These are phyloP conservation scores for Casuarius casuarius DNA, from an alignment of 2,113 vertebrate species.

Conservation along the genomic window DNA sequence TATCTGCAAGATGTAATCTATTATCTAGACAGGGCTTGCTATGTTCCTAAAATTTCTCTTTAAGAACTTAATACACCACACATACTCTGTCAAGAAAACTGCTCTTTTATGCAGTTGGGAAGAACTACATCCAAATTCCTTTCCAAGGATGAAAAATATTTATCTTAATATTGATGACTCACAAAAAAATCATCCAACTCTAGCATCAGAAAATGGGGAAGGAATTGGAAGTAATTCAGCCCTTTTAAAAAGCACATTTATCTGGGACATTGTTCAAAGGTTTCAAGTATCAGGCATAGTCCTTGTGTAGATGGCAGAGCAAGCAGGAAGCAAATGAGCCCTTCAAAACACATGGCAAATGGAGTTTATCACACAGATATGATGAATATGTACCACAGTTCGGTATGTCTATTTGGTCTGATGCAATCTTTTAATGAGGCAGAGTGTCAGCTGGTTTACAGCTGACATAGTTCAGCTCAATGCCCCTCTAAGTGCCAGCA, in stretches of 20 bases:
- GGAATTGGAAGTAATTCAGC: background rate
- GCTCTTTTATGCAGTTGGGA: background rate
- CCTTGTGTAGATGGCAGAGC: background rate
- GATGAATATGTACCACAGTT: rapidly evolving
- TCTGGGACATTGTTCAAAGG: rapidly evolving
- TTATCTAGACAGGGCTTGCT: background rate
- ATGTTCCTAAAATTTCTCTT: background rate
- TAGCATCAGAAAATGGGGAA: background rate
- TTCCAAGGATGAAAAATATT: background rate
- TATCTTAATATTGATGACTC: background rate
- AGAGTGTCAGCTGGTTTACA: background rate
- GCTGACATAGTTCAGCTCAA: background rate
- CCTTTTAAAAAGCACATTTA: background rate
- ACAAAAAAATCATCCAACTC: background rate
- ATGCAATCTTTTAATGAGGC: background rate
- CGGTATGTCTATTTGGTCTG: background rate
- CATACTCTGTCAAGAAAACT: background rate
- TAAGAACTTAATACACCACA: background rate
- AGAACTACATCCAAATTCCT: background rate
- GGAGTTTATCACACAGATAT: background rate
- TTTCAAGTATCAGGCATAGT: background rate
- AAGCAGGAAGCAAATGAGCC: background rate
- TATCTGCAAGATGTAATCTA: background rate
- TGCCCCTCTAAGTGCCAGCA: background rate
- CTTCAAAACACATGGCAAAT: background rate